Evolutionary conservation across 1,140 invertebrate species (phyloP).

Genomic region (Drosophila obscura): DNA sequence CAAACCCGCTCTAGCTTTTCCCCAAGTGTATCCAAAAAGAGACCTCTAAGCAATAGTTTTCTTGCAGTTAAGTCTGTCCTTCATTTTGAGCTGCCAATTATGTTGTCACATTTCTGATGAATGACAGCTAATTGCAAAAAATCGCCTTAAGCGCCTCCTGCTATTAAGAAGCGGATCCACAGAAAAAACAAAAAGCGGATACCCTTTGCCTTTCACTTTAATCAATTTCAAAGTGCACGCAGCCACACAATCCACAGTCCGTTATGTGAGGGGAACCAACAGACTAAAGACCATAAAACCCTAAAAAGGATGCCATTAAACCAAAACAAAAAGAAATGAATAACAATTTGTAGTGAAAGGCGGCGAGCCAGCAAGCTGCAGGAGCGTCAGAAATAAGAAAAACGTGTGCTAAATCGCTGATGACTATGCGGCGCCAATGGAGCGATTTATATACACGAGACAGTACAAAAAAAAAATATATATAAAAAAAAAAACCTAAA

Average conservation of each 20-base stretch:
- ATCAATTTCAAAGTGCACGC: conserved; percentile 63
- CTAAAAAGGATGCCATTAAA: conserved; percentile 74
- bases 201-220: conserved; percentile 71
- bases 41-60: neutral
- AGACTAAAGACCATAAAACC: conserved; percentile 44
- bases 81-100: conserved; percentile 20
- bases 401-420: conserved; percentile 70
- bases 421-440: conserved; percentile 72
- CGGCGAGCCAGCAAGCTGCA: neutral
- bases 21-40: neutral
- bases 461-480: no score
- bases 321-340: conserved; percentile 21
- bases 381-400: conserved; percentile 3
- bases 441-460: conserved; percentile 36
- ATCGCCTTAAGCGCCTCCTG: conserved; percentile 57
- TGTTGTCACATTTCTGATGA: conserved; percentile 58
- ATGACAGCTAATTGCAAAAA: conserved; percentile 69
- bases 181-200: conserved; percentile 20
- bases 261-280: conserved; percentile 43
- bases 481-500: no score
- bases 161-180: conserved; percentile 37
- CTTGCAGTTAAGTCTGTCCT: conserved; percentile 2
- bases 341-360: conserved; percentile 43
- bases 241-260: conserved; percentile 16
- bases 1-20: neutral